These are phyloP conservation scores for Palloptera scutellata DNA, from an alignment of 2,888 invertebrate species.

Conservation along the genomic window DNA sequence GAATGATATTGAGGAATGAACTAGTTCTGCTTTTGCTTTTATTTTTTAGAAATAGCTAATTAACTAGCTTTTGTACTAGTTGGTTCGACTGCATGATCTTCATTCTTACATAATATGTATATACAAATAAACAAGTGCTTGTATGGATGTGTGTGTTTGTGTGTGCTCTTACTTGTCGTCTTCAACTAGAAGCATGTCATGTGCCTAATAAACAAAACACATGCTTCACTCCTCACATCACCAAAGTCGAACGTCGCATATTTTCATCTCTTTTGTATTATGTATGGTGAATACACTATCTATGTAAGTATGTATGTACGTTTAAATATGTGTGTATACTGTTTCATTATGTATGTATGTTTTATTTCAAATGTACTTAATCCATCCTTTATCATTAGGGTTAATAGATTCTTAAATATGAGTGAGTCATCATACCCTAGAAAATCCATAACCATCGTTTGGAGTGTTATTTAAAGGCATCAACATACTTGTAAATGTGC, in stretches of 20 bases:
- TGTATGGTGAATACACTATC: not conserved
- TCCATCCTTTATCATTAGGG: conserved; percentile 33
- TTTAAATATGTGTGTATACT: not conserved
- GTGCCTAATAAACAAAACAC: no score
- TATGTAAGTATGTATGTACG: not conserved
- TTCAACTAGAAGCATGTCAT: no score
- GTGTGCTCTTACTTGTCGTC: no score
- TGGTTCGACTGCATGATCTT: no score
- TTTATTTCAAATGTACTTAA: conserved; percentile 8
- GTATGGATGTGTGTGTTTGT: no score
- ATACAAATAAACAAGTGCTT: no score
- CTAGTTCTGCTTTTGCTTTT: no score
- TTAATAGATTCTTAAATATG: conserved; percentile 33
- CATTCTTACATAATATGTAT: no score
- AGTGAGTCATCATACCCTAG: not conserved
- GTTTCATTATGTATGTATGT: not conserved
- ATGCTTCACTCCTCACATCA: no score
- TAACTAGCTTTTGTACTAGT: no score
- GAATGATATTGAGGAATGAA: no score
- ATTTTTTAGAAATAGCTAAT: no score
- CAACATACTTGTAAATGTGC: not conserved
- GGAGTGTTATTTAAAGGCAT: not conserved
- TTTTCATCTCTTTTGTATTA: not conserved
- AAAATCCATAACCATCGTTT: not conserved
- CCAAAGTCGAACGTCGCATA: not conserved